Base-by-base conservation (phyloP, 2,797 vertebrate genomes). In the Denticeps clupeoides region DNA sequence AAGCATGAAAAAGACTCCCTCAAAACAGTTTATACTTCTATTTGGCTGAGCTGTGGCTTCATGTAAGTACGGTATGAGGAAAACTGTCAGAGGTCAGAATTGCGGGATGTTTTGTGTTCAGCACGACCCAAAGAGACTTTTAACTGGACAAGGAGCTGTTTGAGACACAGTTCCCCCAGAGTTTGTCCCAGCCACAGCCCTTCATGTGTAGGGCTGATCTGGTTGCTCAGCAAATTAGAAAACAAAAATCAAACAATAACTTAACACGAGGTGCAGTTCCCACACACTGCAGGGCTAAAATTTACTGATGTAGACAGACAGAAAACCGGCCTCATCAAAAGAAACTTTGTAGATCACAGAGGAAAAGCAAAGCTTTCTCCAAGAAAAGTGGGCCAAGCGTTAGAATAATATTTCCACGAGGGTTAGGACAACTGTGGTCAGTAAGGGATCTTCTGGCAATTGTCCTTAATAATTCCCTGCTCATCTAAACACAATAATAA, bases 401-500 rank as follows among this genome's bases (percentile, higher is more conserved):
- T 65, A 60, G 52, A 68, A 62, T 52, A 69, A 67, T 63, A 70
- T 67, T 68, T 63, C 52, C 51, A 23, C 24, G 53, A 40, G 53
- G 27, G 55, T 58, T 50, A 52, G 64, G 52, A 52, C 48, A 54
- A 66, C 53, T 27, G 50, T 22, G 55, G 55, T 47, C 45, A 53
- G 32, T 44, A 44, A 55, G 38, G 56, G 56, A 45, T 38, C 65
- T 62, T 54, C 52, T 60, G 51, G 56, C 25, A 55, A 45, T 43
- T 23, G 38, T 10, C 31, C 43, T 41, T 24, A 32, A 43, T 43
- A 41, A 48, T 10, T 26, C 47, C 41, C 45, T 22, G 28, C 15
- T 50, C 29, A 28, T 42, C 19, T 9, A 19, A 40, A 53, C 3
- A 33, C 12, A 42, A 37, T 19, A 35, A 43, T 16, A 7, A 21